A percentile compares a stretch with the other conserved stretches of the same genome.
phyloP scores from a whole-genome alignment of 1,140 invertebrate genomes.

The Drosophila trapezifrons region DNA sequence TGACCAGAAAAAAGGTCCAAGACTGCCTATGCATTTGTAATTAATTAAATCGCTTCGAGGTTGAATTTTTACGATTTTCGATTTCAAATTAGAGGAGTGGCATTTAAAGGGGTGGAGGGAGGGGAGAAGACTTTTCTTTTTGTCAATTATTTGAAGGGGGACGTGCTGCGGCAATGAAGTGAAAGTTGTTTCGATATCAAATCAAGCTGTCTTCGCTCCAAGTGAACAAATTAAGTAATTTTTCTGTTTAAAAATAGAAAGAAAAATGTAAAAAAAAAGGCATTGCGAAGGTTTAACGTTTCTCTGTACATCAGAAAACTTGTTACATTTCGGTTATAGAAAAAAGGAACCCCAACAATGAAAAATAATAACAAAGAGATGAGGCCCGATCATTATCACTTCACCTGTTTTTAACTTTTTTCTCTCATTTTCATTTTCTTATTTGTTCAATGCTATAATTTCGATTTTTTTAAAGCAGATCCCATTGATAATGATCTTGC shows the following conservation, averaged over 20 bases:
- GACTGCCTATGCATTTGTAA: constrained; percentile 67
- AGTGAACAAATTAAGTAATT: constrained; percentile 71
- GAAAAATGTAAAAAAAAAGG: constrained; percentile 30
- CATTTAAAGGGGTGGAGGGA: not conserved
- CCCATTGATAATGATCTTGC: constrained; percentile 61
- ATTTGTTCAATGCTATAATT: constrained; percentile 61
- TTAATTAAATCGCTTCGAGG: constrained; percentile 71
- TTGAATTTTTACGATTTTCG: constrained; percentile 48
- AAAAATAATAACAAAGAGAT: constrained; percentile 48
- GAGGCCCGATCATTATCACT: constrained; percentile 51
- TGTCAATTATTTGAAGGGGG: constrained; percentile 70
- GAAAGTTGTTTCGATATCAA: constrained; percentile 73
- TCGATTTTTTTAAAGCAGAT: constrained; percentile 54
- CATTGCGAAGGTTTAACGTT: constrained; percentile 36
- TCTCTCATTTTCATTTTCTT: constrained; percentile 27
- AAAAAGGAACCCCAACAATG: constrained; percentile 23
- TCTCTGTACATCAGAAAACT: constrained; percentile 37
- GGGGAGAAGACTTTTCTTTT: constrained; percentile 61
- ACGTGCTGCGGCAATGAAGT: constrained; percentile 64
- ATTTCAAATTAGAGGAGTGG: constrained; percentile 43
- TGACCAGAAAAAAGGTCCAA: constrained; percentile 20
- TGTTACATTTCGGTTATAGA: constrained; percentile 43
- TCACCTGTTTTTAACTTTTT: constrained; percentile 55
- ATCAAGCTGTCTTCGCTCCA: constrained; percentile 53
- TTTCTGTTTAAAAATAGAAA: constrained; percentile 46